Base-by-base conservation (phyloP, 30 jellyfish, hydroid and myxozoan genomes). In the Catostylus mosaicus region DNA sequence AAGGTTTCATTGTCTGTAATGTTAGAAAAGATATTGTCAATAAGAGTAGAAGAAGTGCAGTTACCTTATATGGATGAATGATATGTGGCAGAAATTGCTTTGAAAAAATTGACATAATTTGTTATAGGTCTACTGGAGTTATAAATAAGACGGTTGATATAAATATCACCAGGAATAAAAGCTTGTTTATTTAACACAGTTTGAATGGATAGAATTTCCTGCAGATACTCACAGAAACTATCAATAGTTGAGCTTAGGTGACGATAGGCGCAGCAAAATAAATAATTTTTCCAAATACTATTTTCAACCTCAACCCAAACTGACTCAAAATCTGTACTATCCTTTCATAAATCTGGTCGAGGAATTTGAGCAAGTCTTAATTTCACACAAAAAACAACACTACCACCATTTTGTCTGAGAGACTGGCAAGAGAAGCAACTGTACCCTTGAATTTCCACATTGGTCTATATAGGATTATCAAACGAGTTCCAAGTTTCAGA, bases 321-420 rank as follows among this genome's bases (percentile, higher is more conserved):
- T 48, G 62, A 27, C 36, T 75, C 87, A 54, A 75, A 75, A 75
- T 75, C 77, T 23, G 64, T 33, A 75, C 77, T 59, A 75, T 75
- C 78, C 48, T 46, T 72, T 22, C 69, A 57, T 50, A 75, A 31
- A 31, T 38, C 87, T 47, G 87, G 87, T 51, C 87, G 52, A 54
- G 61, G 76, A 43, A 73, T 73, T 38, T 75, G 75, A 18, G 45
- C 33, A 47, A 73, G 76, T 27, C 75, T 61, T 50, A 78, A 48
- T 36, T 75, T 75, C 61, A 75, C 87, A 75, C 56, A 37, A 33
- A 75, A 64, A 50, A 78, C 75, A 22, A 75, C 87, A 75, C n/a
- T n/a, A n/a, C 87, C 87, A 75, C 87, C 87, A 75, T 75, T 54
- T 75, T 75, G 87, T 30, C 74, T 24, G 33, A 18, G 85, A 8